Percentiles rank a stretch among this genome's conserved stretches.
phyloP scores from a whole-genome alignment of 2,888 invertebrate species.

The Nephrocerus scutellatus region DNA sequence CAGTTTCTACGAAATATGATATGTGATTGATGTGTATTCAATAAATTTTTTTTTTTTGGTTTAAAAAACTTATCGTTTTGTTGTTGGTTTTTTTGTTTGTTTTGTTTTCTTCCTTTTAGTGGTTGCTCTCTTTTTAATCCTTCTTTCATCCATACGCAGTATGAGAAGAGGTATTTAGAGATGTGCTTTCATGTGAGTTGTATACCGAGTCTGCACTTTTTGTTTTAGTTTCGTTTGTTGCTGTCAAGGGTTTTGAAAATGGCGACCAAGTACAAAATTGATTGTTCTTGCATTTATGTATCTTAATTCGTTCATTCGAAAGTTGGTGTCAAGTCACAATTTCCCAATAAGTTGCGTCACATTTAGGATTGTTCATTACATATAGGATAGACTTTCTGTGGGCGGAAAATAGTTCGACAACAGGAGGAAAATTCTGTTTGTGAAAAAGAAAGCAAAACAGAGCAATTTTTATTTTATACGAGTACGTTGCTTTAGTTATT shows the following conservation, averaged over 20 bases:
- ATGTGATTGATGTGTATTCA: conserved; percentile 36
- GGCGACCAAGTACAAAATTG: conserved; percentile 28
- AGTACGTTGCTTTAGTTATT: too few species aligned
- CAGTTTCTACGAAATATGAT: conserved; percentile 40
- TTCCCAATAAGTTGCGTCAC: too few species aligned
- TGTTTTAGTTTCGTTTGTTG: too few species aligned
- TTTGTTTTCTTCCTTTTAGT: conserved; percentile 11
- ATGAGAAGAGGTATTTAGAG: too few species aligned
- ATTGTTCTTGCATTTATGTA: conserved; percentile 27
- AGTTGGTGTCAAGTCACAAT: too few species aligned
- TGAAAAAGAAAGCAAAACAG: too few species aligned
- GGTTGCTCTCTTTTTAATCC: background rate
- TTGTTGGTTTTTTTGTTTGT: conserved; percentile 14
- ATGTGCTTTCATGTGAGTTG: too few species aligned
- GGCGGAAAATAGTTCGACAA: conserved; percentile 24
- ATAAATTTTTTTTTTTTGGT: conserved; percentile 2
- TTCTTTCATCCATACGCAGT: background rate
- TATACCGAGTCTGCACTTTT: conserved; percentile 2
- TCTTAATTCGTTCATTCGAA: too few species aligned
- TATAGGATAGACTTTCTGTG: too few species aligned
- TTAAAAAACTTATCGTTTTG: background rate
- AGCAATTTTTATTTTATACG: too few species aligned
- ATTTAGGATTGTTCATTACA: too few species aligned
- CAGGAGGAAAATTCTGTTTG: conserved; percentile 22
- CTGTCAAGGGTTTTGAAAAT: too few species aligned